Conservation (phyloP, 2,113 vertebrate genomes). For the Indri indri region DNA sequence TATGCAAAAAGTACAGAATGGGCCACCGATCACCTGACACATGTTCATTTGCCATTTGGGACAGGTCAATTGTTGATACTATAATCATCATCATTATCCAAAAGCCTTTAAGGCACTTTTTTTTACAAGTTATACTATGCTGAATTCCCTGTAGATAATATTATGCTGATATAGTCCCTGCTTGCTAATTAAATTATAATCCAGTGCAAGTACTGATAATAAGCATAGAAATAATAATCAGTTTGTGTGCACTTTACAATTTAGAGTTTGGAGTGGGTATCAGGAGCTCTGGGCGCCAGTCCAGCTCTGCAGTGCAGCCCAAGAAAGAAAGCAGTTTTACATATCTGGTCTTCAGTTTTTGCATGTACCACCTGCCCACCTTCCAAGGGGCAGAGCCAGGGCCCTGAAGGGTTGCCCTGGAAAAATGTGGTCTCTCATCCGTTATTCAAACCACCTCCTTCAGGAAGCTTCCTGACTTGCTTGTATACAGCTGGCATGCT, state of each 20-base stretch:
- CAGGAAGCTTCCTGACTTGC: not conserved
- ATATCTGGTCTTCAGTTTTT: not conserved
- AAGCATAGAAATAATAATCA: not conserved
- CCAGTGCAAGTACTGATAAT: not conserved
- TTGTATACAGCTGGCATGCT: not conserved
- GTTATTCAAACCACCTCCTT: not conserved
- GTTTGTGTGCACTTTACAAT: not conserved
- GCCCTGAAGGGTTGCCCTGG: not conserved
- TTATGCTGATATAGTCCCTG: not conserved
- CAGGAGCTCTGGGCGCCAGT: not conserved
- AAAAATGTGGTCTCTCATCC: not conserved
- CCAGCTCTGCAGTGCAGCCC: not conserved
- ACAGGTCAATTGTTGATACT: not conserved
- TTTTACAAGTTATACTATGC: not conserved
- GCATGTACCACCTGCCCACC: not conserved
- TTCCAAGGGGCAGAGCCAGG: not conserved
- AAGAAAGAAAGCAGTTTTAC: not conserved
- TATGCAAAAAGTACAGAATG: not conserved
- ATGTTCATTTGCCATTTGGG: not conserved
- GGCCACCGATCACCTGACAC: not conserved
- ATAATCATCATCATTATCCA: not conserved
- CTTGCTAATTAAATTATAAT: not conserved
- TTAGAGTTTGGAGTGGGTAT: not conserved
- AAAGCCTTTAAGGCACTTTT: not conserved
- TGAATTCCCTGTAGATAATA: not conserved